Evolutionary conservation across 2,797 vertebrate genomes (phyloP).

Genomic region (Leucoraja ocellata): DNA sequence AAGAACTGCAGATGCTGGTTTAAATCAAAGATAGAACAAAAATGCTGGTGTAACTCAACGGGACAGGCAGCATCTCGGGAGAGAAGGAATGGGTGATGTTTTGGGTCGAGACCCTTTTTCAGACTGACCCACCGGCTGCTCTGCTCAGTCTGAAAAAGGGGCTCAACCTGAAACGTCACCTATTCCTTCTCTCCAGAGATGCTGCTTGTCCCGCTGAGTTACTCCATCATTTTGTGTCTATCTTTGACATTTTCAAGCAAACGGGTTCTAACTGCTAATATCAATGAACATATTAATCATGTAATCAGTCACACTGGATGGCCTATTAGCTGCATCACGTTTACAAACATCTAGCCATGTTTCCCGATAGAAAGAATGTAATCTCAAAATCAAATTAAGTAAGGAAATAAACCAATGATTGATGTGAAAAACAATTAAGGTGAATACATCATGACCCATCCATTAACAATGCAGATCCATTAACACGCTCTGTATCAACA

Average conservation of each 20-base stretch:
- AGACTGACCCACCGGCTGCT: no score
- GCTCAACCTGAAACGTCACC: no score
- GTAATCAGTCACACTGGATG: background rate
- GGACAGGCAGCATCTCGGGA: no score
- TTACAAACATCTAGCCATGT: background rate
- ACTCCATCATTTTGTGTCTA: no score
- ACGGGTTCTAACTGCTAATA: background rate
- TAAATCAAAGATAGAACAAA: no score
- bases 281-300: background rate
- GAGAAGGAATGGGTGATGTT: no score
- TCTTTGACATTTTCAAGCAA: background rate
- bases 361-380: background rate
- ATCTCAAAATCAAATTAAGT: background rate
- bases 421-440: background rate
- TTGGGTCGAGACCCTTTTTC: no score
- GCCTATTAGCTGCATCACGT: background rate
- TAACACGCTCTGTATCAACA: constrained; percentile 53
- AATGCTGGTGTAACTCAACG: no score
- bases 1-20: no score
- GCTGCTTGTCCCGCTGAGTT: no score
- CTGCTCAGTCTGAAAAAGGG: no score
- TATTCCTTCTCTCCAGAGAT: no score
- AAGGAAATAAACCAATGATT: background rate
- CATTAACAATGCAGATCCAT: constrained; percentile 48
- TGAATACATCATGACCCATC: constrained; percentile 39